phyloP scores from a whole-genome alignment of 2,888 invertebrate species.

The Glyphotaelius pellucidus region DNA sequence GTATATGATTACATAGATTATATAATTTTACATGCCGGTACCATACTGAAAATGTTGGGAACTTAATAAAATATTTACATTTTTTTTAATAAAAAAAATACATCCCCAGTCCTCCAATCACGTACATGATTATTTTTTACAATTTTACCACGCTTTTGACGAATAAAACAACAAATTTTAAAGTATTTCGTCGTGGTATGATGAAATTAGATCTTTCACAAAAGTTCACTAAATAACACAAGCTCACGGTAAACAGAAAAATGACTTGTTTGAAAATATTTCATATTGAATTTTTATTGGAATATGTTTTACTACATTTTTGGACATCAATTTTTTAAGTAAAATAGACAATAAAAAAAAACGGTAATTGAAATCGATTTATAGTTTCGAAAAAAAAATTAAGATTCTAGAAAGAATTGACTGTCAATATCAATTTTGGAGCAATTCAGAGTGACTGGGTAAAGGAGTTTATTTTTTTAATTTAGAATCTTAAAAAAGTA shows the following conservation, averaged over 20 bases:
- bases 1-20: slow-evolving; percentile 61
- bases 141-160: too few relatives aligned
- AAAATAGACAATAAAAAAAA: background rate
- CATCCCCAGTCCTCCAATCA: background rate
- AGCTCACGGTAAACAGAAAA: background rate
- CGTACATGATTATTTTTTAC: background rate
- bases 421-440: too few relatives aligned
- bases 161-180: too few relatives aligned
- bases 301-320: too few relatives aligned
- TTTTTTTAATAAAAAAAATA: background rate
- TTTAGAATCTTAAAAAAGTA: too few relatives aligned
- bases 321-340: background rate
- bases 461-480: too few relatives aligned
- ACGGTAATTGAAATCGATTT: too few relatives aligned
- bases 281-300: too few relatives aligned
- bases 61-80: background rate
- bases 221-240: background rate
- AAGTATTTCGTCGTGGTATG: background rate
- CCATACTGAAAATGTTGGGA: background rate
- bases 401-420: too few relatives aligned
- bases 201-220: background rate
- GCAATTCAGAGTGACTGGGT: too few relatives aligned
- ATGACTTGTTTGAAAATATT: background rate
- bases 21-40: slow-evolving; percentile 11
- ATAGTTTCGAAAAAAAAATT: too few relatives aligned